Evolutionary conservation across 2,113 vertebrate genomes (phyloP), one percentile per base, ranked within the genome.

Genomic region (Synodontis membranacea): DNA sequence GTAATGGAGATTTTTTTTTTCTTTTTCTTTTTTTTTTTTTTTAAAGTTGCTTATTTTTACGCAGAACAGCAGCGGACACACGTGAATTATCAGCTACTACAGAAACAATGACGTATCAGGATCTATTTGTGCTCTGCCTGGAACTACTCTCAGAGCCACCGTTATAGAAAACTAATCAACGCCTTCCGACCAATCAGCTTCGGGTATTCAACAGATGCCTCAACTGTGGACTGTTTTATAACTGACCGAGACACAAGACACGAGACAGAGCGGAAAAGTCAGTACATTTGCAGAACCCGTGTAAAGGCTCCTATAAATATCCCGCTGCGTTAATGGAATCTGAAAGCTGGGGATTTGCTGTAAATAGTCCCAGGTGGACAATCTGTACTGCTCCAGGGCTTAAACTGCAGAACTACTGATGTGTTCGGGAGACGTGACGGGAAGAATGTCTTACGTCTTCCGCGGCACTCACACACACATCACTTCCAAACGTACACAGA

Each of bases 321-420:
- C 80, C 64, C 68, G 74, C 60, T 31, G 85, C 37, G 88, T 89
- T 89, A 89, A 81, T 88, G 46, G 78, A 44, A 90, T 90, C 87
- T 87, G n/a, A 82, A 85, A 50, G 62, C 44, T 52, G 87, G 81
- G 44, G 19, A 74, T 68, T 56, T 76, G 3, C 86, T 87, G 76
- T 85, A 74, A 84, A 88, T 85, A 88, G 70, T 46, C 66, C 88
- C 81, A 90, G 44, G 66, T 84, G 82, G n/a, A 31, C 28, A 17
- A 50, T 31, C 31, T 31, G 0, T 0, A 86, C 75, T 39, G 58
- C 58, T 80, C n/a, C 81, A 44, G 80, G 70, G 54, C 4, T 37
- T 60, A 60, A 78, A 37, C 31, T 19, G 56, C 28, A 74, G 14
- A 75, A 34, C 74, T 78, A 88, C 76, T 56, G 34, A 82, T 48